Evolutionary conservation across 2,888 invertebrate species (phyloP).

Genomic region (Tetragnatha montana): DNA sequence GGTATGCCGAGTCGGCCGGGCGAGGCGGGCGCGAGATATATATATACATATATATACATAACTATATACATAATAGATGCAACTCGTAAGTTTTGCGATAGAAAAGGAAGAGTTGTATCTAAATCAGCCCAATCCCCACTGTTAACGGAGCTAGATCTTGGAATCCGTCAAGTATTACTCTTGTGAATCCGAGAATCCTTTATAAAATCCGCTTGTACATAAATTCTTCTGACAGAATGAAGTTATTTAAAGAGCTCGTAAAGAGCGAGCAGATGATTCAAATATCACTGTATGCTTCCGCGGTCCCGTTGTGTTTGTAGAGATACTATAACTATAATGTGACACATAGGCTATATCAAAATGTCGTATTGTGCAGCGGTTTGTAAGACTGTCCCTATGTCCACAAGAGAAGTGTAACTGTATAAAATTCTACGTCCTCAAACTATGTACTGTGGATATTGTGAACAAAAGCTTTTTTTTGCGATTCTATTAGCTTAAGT

Average conservation of each 20-base stretch:
- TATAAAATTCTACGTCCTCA: conserved; percentile 50
- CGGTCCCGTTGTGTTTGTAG: conserved; percentile 59
- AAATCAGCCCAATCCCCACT: conserved; percentile 51
- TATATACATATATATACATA: conserved; percentile 21
- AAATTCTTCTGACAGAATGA: conserved; percentile 22
- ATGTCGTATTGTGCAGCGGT: conserved; percentile 67
- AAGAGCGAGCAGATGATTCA: conserved; percentile 10
- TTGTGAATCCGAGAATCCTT: conserved; percentile 28
- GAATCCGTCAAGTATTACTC: conserved; percentile 35
- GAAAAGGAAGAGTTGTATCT: conserved; percentile 49
- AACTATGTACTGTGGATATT: conserved; percentile 62
- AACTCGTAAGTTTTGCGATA: conserved; percentile 29
- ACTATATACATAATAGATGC: conserved; percentile 34
- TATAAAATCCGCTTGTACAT: conserved; percentile 31
- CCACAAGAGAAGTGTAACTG: conserved; percentile 56
- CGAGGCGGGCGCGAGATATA: conserved; percentile 6
- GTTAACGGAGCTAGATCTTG: conserved; percentile 61
- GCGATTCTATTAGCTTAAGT: conserved; percentile 65
- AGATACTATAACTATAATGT: conserved; percentile 46
- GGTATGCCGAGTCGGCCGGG: conserved; percentile 52
- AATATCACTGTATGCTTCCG: conserved; percentile 48
- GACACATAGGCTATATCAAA: conserved; percentile 65
- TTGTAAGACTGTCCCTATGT: conserved; percentile 60
- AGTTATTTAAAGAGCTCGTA: background rate
- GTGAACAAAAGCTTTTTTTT: conserved; percentile 64